Conservation (phyloP, 2,113 vertebrate genomes). For the Cinclus cinclus region DNA sequence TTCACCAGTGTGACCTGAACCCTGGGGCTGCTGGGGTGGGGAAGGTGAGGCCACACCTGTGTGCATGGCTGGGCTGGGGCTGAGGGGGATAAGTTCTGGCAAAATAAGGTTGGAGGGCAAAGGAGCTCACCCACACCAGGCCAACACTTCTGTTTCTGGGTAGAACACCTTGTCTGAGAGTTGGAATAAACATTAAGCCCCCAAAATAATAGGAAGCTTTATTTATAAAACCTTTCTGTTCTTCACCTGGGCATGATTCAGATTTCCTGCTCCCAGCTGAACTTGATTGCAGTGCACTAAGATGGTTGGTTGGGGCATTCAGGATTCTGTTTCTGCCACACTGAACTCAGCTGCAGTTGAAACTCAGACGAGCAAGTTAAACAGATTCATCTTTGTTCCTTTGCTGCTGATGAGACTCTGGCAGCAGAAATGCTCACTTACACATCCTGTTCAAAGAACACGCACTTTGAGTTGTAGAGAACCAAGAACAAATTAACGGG, state of each 20-base stretch:
- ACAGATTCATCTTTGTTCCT: neutral
- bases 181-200: neutral
- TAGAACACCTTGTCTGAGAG: neutral
- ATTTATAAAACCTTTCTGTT: neutral
- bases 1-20: neutral
- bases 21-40: neutral
- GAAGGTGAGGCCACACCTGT: neutral
- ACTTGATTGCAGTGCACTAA: neutral
- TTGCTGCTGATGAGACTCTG: neutral
- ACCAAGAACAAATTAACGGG: neutral
- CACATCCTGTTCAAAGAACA: neutral
- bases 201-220: neutral
- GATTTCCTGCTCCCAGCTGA: neutral
- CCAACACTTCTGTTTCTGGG: neutral
- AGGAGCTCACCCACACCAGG: neutral
- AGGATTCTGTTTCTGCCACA: neutral
- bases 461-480: neutral
- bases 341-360: neutral
- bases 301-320: neutral
- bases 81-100: fast-evolving
- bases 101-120: neutral
- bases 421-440: neutral
- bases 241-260: neutral
- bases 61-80: neutral
- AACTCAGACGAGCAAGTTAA: neutral